Evolutionary conservation across 1,140 invertebrate genomes (phyloP).

Genomic region (roundworm (Caenorhabditis elegans)): WBcel235 BX284604.4:10311501-10312000

Average conservation of each 20-base stretch:
- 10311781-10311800: constrained; percentile 10
- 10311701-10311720: constrained; percentile 13
- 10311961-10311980: constrained; percentile 86
- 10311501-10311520: neutral
- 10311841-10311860: constrained; percentile 21
- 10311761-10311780: constrained; percentile 18
- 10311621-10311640: constrained; percentile 2
- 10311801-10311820: constrained; percentile 35
- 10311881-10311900: constrained; percentile 86
- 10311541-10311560: neutral
- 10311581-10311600: neutral
- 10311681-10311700: constrained; percentile 14
- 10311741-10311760: constrained; percentile 20
- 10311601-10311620: constrained; percentile 3
- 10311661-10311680: constrained; percentile 12
- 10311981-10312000: constrained; percentile 83
- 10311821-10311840: constrained; percentile 40
- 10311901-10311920: constrained; percentile 84
- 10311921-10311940: constrained; percentile 94
- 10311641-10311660: constrained; percentile 22
- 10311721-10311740: neutral
- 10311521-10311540: constrained; percentile 9
- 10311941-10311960: constrained; percentile 77
- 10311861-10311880: constrained; percentile 86
- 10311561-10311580: constrained; percentile 15